phyloP scores from a whole-genome alignment of 2,113 vertebrate species.

The Coptodon rendalli region DNA sequence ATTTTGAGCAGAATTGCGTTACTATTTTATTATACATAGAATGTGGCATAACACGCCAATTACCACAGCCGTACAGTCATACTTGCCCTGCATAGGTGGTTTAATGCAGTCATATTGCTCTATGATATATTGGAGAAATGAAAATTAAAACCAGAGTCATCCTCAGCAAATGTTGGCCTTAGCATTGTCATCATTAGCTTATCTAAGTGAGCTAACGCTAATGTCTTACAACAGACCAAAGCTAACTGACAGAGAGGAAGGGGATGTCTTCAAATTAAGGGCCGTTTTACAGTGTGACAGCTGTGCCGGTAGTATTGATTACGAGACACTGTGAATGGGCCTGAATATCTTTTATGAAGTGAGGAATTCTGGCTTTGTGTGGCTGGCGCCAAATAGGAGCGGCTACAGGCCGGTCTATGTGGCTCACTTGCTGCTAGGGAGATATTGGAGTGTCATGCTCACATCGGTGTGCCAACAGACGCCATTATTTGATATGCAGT shows the following conservation, averaged over 20 bases:
- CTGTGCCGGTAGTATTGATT: constrained; percentile 74
- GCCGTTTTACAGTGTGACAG: constrained; percentile 64
- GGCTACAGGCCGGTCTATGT: not conserved
- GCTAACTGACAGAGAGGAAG: constrained; percentile 4
- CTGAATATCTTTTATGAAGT: constrained; percentile 63
- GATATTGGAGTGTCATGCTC: constrained; percentile 30
- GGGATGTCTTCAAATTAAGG: constrained; percentile 27
- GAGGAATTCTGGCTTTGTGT: constrained; percentile 63
- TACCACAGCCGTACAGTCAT: not conserved
- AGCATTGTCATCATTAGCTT: not conserved
- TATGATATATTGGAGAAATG: not conserved
- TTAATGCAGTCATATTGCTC: not conserved
- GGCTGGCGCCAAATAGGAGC: constrained; percentile 54
- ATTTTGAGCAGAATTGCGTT: not conserved
- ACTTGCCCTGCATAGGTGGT: not conserved
- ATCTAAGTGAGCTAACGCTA: not conserved
- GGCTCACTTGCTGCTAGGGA: not conserved
- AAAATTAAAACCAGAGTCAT: not conserved
- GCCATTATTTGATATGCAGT: constrained; percentile 59
- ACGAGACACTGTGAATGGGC: constrained; percentile 43
- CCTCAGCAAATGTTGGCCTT: not conserved
- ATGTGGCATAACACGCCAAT: not conserved
- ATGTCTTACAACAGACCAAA: not conserved
- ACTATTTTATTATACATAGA: not conserved
- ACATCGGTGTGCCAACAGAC: constrained; percentile 44